Evolutionary conservation across 2,888 invertebrate species (phyloP), one percentile per base, ranked within the genome.

Genomic region (Stenolophus ochropezus): DNA sequence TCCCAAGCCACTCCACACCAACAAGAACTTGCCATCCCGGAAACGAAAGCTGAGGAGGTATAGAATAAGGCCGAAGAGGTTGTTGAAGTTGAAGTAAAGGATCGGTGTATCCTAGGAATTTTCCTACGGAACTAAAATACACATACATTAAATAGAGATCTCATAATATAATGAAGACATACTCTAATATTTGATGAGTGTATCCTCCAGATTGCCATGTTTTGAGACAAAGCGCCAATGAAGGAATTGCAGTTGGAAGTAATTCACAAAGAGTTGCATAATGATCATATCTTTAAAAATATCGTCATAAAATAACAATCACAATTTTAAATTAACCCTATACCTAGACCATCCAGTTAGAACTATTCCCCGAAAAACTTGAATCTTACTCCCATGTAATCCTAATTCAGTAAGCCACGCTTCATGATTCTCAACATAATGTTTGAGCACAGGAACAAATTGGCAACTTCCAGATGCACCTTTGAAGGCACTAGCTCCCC

Each of bases 401-500:
- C 90, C 88, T 0, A 94, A 86, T 84, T 92, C 92, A 8, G 89
- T 86, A 6, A 93, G 85, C 95, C 96, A 96, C 1, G 93, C 93
- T 83, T 93, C 91, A 82, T 96, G 95, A 88, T 96, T 96, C 84
- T 94, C 93, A 8, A 94, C 89, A 86, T 96, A 96, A 83, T 94
- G 93, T 21, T 90, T 90, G 75, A 93, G 91, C 8, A 94, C 91
- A 0, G 96, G 94, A 78, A 94, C 86, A 82, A 91, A 86, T 90
- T 94, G 93, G 84, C 92, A 91, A 78, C 94, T 93, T 0, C 96
- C 95, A 82, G 95, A 95, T 0, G 97, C 96, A 0, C 97, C 97
- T 90, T 97, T 97, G 87, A 93, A 97, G 0, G 96, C 96, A 25
- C 94, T 94, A 0, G 94, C 97, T 0, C 92, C 92, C 96, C 96